Evolutionary conservation across 2,113 vertebrate species (phyloP), one percentile per base, ranked within the genome.

Genomic region (Otus sunia): DNA sequence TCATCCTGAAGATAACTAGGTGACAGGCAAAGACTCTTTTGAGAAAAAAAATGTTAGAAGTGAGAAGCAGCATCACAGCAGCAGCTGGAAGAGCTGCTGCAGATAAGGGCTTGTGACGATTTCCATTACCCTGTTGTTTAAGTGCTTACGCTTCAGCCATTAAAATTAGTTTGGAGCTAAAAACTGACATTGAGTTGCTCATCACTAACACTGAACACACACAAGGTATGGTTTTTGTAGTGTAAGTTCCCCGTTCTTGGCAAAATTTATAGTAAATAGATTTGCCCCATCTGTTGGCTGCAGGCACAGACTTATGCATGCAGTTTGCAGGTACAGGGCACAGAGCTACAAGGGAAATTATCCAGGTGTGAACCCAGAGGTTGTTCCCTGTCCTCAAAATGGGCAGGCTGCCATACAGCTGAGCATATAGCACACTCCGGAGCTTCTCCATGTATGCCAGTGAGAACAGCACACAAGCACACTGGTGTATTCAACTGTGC

Each of bases 111-210:
- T 91, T 22, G 15, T 47, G 75, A 91, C 0, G 1, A 76, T 80
- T 92, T 89, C 66, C 53, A 68, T 78, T 87, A 94, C 52, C 20
- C 34, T 88, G 41, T 62, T 82, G 47, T 82, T 45, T 14, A 15
- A 56, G 15, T 55, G 19, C 62, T 92, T 88, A 90, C 0, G 1
- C 37, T 59, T 94, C 64, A 71, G 83, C 41, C 37, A 64, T 81
- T 83, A 68, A 56, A 97, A 95, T 92, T 37, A 92, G 74, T 85
- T 92, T 84, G 45, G 25, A 63, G 58, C 67, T 83, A 32, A 93
- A 94, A 94, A 29, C 45, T 36, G 29, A 30, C 30, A 12, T 8
- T 55, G 71, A 86, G 53, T 91, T 86, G 53, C 39, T 95, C 15
- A 29, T 67, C 41, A 93, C 62, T 81, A 74, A 69, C 22, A 25